These are phyloP conservation scores for Dendroctonus valens DNA, from an alignment of 1,140 invertebrate species.

Conservation along the genomic window DNA sequence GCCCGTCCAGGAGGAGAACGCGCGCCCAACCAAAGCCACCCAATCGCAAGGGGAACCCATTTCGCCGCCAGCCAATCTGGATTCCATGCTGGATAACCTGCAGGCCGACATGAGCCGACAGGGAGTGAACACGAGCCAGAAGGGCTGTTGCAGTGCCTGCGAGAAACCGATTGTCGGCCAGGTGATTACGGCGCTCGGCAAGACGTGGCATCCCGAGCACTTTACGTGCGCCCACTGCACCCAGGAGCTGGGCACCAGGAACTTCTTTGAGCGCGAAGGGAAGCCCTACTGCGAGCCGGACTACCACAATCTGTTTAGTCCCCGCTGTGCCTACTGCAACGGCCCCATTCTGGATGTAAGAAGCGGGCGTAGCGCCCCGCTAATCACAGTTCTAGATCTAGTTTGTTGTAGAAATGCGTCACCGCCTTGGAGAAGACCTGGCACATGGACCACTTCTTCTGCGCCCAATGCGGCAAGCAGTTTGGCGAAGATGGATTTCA, in stretches of 20 bases:
- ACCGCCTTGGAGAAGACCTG: constrained; percentile 97
- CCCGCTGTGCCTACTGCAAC: constrained; percentile 97
- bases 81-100: constrained; percentile 91
- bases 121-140: constrained; percentile 95
- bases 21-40: constrained; percentile 64
- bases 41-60: constrained; percentile 47
- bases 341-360: constrained; percentile 96
- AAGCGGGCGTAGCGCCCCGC: not conserved
- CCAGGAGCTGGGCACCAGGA: constrained; percentile 92
- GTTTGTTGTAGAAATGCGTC: constrained; percentile 88
- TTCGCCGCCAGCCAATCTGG: constrained; percentile 58
- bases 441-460: constrained; percentile 99
- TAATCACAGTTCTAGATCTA: not conserved
- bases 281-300: constrained; percentile 97
- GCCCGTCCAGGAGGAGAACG: constrained; percentile 63
- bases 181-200: constrained; percentile 93
- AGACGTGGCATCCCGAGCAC: constrained; percentile 99
- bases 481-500: constrained; percentile 97
- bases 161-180: constrained; percentile 96
- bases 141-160: constrained; percentile 97
- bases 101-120: constrained; percentile 95
- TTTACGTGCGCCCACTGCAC: constrained; percentile 97
- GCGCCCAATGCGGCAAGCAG: constrained; percentile 94
- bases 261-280: constrained; percentile 97
- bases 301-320: constrained; percentile 98